Conservation (phyloP, 2,113 vertebrate species). For the Cygnus buccinator region DNA sequence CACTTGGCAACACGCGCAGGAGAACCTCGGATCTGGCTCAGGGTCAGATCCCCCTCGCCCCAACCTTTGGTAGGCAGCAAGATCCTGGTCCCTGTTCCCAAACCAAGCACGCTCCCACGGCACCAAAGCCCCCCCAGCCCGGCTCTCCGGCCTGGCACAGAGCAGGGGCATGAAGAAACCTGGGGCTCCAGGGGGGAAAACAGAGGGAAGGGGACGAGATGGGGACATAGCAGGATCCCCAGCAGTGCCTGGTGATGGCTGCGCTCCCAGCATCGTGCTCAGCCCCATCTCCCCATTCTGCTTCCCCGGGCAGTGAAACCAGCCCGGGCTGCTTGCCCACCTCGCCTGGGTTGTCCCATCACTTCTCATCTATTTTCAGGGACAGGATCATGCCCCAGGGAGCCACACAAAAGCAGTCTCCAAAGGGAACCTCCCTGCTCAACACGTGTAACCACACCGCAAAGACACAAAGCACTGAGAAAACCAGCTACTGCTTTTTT, state of each 20-base stretch:
- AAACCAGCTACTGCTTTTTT: neutral
- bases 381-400: neutral
- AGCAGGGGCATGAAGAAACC: neutral
- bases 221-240: no score
- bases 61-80: neutral
- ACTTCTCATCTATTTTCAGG: neutral
- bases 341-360: neutral
- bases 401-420: neutral
- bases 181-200: no score
- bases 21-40: no score
- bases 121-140: neutral
- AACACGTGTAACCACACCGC: neutral
- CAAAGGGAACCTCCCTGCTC: neutral
- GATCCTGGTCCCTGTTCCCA: neutral
- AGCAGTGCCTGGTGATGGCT: neutral
- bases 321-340: neutral
- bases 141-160: no score
- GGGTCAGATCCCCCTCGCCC: no score
- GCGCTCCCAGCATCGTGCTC: neutral
- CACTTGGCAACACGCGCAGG: no score
- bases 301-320: neutral
- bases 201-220: no score
- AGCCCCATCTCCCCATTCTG: fast-evolving
- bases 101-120: neutral
- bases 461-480: neutral